Evolutionary conservation across 1,140 invertebrate genomes (phyloP).

Genomic region (Drosophila seguyi): DNA sequence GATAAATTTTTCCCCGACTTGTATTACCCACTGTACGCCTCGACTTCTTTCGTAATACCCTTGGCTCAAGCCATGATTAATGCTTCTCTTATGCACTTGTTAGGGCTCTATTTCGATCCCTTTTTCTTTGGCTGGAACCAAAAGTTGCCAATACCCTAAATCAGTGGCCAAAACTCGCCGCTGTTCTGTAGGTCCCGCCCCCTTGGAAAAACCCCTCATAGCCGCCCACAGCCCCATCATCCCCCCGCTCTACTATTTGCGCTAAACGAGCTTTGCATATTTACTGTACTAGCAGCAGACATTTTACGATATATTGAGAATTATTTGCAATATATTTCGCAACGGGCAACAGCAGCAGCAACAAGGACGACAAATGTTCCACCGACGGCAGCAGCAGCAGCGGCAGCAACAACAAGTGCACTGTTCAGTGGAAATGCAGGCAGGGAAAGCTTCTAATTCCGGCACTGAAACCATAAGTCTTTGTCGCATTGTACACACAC

Average conservation of each 20-base stretch:
- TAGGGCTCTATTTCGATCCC: constrained; percentile 16
- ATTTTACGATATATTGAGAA: constrained; percentile 84
- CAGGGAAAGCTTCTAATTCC: constrained; percentile 83
- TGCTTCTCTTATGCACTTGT: constrained; percentile 13
- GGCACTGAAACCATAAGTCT: constrained; percentile 83
- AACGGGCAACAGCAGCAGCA: constrained; percentile 69
- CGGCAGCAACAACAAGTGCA: constrained; percentile 20
- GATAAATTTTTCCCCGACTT: neutral
- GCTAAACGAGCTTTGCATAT: constrained; percentile 83
- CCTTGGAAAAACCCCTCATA: neutral
- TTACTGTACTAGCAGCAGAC: constrained; percentile 80
- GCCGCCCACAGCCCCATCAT: constrained; percentile 1
- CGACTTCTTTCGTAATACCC: neutral
- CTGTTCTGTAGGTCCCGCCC: neutral
- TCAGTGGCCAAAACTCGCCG: constrained; percentile 48
- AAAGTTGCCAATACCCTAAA: constrained; percentile 41
- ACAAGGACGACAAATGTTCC: constrained; percentile 82
- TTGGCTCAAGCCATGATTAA: constrained; percentile 16
- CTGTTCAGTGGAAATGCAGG: constrained; percentile 73
- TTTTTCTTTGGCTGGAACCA: constrained; percentile 33
- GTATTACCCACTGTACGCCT: neutral
- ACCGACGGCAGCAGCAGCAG: constrained; percentile 64
- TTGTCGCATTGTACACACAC: constrained; percentile 77
- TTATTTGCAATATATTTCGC: constrained; percentile 83
- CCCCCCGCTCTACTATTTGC: constrained; percentile 53